Evolutionary conservation across 2,888 invertebrate genomes (phyloP), one percentile per base, ranked within the genome.

Genomic region (Syritta pipiens): DNA sequence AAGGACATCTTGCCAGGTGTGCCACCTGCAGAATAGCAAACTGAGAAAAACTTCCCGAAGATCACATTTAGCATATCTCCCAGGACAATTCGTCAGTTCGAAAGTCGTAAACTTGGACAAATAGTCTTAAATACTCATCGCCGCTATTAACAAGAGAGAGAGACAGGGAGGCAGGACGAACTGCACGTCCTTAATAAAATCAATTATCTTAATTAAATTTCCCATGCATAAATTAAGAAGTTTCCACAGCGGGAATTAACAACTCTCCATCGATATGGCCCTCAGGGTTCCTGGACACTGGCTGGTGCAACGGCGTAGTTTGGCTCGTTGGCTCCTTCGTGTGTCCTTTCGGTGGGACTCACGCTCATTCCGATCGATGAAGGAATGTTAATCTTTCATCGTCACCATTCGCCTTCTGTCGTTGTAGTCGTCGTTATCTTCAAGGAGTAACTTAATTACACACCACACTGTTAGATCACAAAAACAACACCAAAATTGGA

Each of bases 151-250:
- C n/a, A n/a, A n/a, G n/a, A n/a, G n/a, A n/a, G n/a, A n/a, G n/a
- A n/a, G n/a, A n/a, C n/a, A n/a, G n/a, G n/a, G n/a, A n/a, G n/a
- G n/a, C n/a, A n/a, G n/a, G n/a, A n/a, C n/a, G n/a, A n/a, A n/a
- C 48, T 59, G 35, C 17, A 40, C 17, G 22, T 20, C 17, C 51
- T 67, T 75, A 68, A 60, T 32, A 46, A 68, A 75, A 75, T 75
- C 74, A 75, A 75, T 75, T 68, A 60, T 6, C 32, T 55, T 75
- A 53, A 68, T 75, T 67, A 40, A 75, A 68, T 75, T n/a, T 40
- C 59, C 20, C 60, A 75, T 75, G 74, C 74, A 75, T 74, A 74
- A 74, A 74, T 74, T 74, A 74, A 12, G 22, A 59, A 60, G 30
- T 48, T 53, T 46, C 37, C 48, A 37, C 37, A 14, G 51, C 22